A percentile compares a stretch with the other conserved stretches of the same genome.
phyloP scores from a whole-genome alignment of 2,113 vertebrate genomes.

The Pedionomus torquatus region DNA sequence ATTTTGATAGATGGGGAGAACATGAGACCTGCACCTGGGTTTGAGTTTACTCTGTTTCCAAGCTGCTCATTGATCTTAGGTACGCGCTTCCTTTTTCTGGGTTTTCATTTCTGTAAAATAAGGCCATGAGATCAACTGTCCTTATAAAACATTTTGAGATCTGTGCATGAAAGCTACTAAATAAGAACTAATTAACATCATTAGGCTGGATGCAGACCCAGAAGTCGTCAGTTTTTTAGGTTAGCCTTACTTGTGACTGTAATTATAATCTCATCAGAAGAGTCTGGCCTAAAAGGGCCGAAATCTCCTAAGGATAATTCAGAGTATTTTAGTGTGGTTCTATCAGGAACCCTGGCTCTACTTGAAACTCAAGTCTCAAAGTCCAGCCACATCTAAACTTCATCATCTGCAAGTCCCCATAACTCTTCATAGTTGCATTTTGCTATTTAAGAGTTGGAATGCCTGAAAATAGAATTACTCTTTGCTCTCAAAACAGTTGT shows the following conservation, averaged over 20 bases:
- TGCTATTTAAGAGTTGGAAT: background rate
- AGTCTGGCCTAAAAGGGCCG: background rate
- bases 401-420: background rate
- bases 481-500: background rate
- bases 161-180: background rate
- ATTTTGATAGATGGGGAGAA: background rate
- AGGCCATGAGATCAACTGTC: background rate
- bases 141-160: background rate
- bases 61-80: background rate
- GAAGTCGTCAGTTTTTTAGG: background rate
- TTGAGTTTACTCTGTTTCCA: background rate
- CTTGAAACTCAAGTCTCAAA: background rate
- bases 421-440: background rate
- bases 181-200: background rate
- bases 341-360: background rate
- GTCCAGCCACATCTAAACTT: background rate
- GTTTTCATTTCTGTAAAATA: background rate
- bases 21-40: background rate
- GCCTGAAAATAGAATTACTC: background rate
- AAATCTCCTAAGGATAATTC: background rate
- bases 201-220: background rate
- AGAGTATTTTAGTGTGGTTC: background rate
- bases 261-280: background rate
- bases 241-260: background rate
- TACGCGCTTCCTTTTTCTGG: background rate